Conservation (phyloP, 1,140 invertebrate genomes). For the Cydia amplana region DNA sequence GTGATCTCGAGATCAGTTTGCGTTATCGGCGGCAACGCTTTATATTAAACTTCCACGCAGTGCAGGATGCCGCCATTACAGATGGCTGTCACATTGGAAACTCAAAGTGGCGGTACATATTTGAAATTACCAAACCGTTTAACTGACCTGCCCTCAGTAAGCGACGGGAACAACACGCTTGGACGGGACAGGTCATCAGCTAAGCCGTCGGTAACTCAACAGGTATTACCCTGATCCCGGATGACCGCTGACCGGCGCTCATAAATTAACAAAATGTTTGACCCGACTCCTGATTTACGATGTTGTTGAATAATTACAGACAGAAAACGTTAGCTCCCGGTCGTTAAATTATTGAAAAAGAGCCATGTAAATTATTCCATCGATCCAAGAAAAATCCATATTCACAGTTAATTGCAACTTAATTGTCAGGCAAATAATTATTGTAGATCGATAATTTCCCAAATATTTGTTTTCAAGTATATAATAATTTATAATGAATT, state of each 20-base stretch:
- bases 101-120: too few relatives aligned
- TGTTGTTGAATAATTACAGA: background rate
- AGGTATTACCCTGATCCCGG: slow-evolving; percentile 28
- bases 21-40: too few relatives aligned
- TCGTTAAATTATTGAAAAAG: background rate
- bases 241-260: slow-evolving; percentile 21
- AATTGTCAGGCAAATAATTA: background rate
- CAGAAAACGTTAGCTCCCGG: background rate
- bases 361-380: background rate
- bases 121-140: background rate
- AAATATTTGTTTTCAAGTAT: too few relatives aligned
- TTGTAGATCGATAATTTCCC: background rate
- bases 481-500: background rate
- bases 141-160: background rate
- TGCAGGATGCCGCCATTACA: too few relatives aligned
- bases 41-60: too few relatives aligned
- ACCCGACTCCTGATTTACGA: background rate
- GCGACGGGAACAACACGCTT: background rate
- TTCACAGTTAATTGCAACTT: too few relatives aligned
- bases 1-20: too few relatives aligned
- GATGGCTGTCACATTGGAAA: too few relatives aligned
- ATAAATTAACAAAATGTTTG: background rate
- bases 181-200: background rate
- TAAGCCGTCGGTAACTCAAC: slow-evolving; percentile 24
- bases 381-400: too few relatives aligned